Evolutionary conservation across 2,113 vertebrate genomes (phyloP), one percentile per base, ranked within the genome.

Genomic region (Rhinolophus sinicus): DNA sequence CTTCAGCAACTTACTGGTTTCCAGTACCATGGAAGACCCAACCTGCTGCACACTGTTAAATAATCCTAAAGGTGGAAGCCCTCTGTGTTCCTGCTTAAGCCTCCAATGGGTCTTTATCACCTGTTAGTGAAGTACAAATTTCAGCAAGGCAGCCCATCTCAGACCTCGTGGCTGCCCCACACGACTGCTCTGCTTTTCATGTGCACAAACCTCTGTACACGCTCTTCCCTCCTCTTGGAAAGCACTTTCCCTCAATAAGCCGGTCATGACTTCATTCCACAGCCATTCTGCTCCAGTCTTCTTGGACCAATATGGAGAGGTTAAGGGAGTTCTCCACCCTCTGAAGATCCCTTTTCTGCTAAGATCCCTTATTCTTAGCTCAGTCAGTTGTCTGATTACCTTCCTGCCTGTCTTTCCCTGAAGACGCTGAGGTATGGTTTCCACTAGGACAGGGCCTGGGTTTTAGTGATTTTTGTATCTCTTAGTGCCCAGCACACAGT

Each of bases 21-120:
- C 70, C 4, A 50, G 7, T 3, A 38, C 70, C 7, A 15, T 0
- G 9, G 47, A 47, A 87, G 91, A 69, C 44, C 6, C 47, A 69
- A 58, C 8, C 50, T n/a, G 18, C 62, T 19, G 75, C 11, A 33
- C 8, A 16, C 0, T 0, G 8, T 56, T 56, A 40, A 58, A 50
- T 6, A 7, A 19, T 5, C 58, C 50, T 1, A 0, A 21, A 52
- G 9, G 9, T 6, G 0, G 1, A 70, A 40, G 18, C 47, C 10
- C 0, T 26, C 30, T 30, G 56, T 72, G 52, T 28, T 4, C 60
- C 80, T 72, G 52, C 22, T 30, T 38, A 88, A 12, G 21, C n/a
- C 22, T 4, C 56, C 44, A 2, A 2, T 0, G n/a, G 15, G 12
- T 47, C 70, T 28, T 38, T 3, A 2, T 3, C 0, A 1, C 30